Evolutionary conservation across 2,113 vertebrate species (phyloP), one percentile per base, ranked within the genome.

Genomic region (Nycticryphes semicollaris): DNA sequence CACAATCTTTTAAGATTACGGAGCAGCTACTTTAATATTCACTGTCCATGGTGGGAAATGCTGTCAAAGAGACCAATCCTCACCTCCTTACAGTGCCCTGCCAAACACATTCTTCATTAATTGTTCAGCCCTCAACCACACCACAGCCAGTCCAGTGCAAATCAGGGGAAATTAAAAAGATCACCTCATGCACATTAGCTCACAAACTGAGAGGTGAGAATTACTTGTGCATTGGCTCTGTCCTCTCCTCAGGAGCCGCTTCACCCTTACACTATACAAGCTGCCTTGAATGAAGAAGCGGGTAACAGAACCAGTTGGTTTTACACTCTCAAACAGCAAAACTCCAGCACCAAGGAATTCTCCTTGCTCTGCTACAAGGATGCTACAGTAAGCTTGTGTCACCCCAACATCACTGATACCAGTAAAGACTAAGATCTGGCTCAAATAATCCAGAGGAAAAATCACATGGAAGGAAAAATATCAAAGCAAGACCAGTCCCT

Each of bases 21-120:
- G 24, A 94, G 74, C 53, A 84, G 48, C 60, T 78, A 59, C 51
- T 84, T 89, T 27, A 84, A 84, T 72, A 82, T 13, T 87, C 66
- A 57, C 48, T 82, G 45, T 25, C 24, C 35, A 41, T 1, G 8
- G 73, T 43, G 48, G 72, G 74, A 59, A 64, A 77, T 53, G 57
- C 47, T 62, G 73, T 66, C 56, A 92, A 66, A 85, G 19, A 89
- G 50, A 85, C 18, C 69, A 59, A 47, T 59, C 84, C 86, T 63
- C 60, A 56, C 27, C 33, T 90, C 60, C 83, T n/a, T 13, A 47
- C 20, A 86, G 47, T 5, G n/a, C 37, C 68, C 64, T 60, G 43
- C 39, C 83, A 87, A 85, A 70, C 21, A 12, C 47, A 35, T 30
- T 47, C 50, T 66, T 67, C 67, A 37, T 70, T 30, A 93, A 82